A percentile compares a stretch with the other conserved stretches of the same genome.
Conservation (phyloP, 2,797 vertebrate genomes). For the Gobio occitaniae region DNA sequence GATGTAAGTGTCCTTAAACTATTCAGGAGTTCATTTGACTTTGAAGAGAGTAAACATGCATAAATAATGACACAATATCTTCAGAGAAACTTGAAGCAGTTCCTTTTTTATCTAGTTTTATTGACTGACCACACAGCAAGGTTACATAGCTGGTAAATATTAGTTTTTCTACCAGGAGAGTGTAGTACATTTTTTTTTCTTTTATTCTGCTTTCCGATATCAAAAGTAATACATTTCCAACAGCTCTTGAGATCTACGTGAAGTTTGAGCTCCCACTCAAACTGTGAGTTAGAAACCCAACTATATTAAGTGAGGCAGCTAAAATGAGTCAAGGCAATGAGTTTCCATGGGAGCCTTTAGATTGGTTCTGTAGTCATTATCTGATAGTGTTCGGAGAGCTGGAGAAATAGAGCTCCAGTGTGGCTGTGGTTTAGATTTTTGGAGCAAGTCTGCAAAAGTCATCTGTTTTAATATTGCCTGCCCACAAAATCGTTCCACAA, state of each 20-base stretch:
- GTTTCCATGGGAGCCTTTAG: slow-evolving; percentile 19
- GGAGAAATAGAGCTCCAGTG: not conserved
- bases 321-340: slow-evolving; percentile 17
- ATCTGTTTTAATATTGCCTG: slow-evolving; percentile 5
- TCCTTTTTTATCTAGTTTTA: slow-evolving; percentile 16
- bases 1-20: not conserved
- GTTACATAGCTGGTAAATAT: not conserved
- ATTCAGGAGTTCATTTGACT: not conserved
- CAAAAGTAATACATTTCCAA: slow-evolving; percentile 35
- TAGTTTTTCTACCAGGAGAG: slow-evolving; percentile 8
- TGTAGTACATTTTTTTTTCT: not conserved
- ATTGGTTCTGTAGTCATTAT: slow-evolving; percentile 40
- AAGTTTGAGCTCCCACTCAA: slow-evolving; percentile 32
- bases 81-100: slow-evolving; percentile 26
- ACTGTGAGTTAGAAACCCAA: slow-evolving; percentile 26
- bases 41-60: slow-evolving; percentile 37
- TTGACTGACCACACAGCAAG: slow-evolving; percentile 22
- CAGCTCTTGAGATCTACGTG: slow-evolving; percentile 14
- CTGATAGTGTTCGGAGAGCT: slow-evolving; percentile 28
- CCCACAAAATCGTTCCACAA: slow-evolving; percentile 9
- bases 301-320: slow-evolving; percentile 15
- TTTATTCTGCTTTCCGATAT: slow-evolving; percentile 26
- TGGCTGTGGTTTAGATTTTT: slow-evolving; percentile 15
- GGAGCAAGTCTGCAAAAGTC: slow-evolving; percentile 23
- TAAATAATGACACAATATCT: slow-evolving; percentile 46